phyloP scores from a whole-genome alignment of 2,888 invertebrate genomes.

The Galerucella pusilla region DNA sequence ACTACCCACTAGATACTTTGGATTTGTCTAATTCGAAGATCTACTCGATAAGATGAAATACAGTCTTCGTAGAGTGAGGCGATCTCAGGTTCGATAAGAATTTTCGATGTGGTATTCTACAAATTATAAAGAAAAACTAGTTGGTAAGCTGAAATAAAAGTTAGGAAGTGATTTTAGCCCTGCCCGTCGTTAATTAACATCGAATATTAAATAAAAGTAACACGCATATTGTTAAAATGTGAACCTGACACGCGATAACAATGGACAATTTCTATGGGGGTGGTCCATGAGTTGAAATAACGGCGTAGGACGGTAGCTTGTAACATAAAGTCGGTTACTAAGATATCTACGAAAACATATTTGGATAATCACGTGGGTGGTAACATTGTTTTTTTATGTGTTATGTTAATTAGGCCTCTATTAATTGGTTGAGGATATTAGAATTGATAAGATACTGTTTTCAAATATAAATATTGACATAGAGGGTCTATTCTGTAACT shows the following conservation, averaged over 20 bases:
- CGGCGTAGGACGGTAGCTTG: constrained; percentile 29
- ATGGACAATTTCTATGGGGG: constrained; percentile 13
- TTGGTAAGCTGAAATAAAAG: background rate
- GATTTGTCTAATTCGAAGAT: too few relatives aligned
- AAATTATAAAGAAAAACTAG: background rate
- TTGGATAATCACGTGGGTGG: constrained; percentile 14
- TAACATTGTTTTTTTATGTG: background rate
- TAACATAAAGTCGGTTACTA: constrained; percentile 39
- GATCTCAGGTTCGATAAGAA: background rate
- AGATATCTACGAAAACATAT: constrained; percentile 34
- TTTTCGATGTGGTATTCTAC: background rate
- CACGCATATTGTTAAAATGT: constrained; percentile 10
- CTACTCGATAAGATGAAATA: too few relatives aligned
- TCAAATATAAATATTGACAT: background rate
- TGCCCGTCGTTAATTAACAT: constrained; percentile 2
- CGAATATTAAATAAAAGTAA: constrained; percentile 6
- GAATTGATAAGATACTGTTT: background rate
- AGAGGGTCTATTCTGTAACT: too few relatives aligned
- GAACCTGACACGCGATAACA: constrained; percentile 15
- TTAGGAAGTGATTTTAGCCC: background rate
- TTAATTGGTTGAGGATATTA: background rate
- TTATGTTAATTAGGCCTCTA: constrained; percentile 9
- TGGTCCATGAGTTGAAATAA: constrained; percentile 4
- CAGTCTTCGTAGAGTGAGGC: too few relatives aligned
- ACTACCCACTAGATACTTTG: too few relatives aligned